A percentile compares a stretch with the other conserved stretches of the same genome.
Conservation (phyloP, 1,140 invertebrate genomes). For the Diorhabda sublineata region DNA sequence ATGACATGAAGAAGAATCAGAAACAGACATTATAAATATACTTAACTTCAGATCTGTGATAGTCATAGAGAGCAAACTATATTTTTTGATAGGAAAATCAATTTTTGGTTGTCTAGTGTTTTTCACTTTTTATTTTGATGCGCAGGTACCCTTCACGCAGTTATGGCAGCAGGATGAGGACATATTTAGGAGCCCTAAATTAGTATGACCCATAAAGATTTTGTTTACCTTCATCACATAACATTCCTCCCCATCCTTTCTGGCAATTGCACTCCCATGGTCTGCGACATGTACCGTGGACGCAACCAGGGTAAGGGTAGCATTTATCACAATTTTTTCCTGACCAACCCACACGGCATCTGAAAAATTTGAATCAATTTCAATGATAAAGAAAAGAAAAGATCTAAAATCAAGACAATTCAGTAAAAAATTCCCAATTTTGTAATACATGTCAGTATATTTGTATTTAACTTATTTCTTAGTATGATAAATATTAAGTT, state of each 20-base stretch:
- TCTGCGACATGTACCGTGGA: conserved; percentile 74
- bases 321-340: conserved; percentile 77
- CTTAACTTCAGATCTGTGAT: background rate
- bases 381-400: too few species aligned
- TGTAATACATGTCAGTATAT: background rate
- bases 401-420: background rate
- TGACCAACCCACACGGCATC: conserved; percentile 85
- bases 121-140: too few species aligned
- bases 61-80: background rate
- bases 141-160: too few species aligned
- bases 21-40: background rate
- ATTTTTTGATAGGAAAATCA: background rate
- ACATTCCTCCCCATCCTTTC: conserved; percentile 80
- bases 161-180: background rate
- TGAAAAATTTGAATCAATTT: conserved; percentile 47
- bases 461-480: background rate
- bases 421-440: background rate
- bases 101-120: too few species aligned
- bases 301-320: conserved; percentile 79
- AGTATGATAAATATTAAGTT: too few species aligned
- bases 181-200: too few species aligned
- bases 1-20: background rate
- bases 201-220: background rate
- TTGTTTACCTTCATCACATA: conserved; percentile 75
- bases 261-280: conserved; percentile 88